phyloP scores from a whole-genome alignment of 2,888 invertebrate species.

The Petrolisthes manimaculis region DNA sequence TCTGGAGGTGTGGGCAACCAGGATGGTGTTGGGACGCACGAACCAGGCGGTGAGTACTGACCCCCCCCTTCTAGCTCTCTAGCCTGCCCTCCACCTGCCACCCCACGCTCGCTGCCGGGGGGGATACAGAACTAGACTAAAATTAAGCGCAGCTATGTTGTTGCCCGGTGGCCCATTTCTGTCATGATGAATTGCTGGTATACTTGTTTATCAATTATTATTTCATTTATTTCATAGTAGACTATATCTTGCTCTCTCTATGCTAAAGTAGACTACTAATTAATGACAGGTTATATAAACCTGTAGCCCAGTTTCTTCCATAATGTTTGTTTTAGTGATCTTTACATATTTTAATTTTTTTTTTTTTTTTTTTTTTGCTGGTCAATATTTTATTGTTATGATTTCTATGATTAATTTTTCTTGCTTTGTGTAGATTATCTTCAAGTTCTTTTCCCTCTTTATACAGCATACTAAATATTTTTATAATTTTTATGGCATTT shows the following conservation, averaged over 20 bases:
- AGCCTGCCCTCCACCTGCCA: conserved; percentile 51
- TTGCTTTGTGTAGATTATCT: background rate
- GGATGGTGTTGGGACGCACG: conserved; percentile 41
- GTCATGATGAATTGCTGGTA: background rate
- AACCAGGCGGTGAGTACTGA: conserved; percentile 55
- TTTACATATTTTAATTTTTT: background rate
- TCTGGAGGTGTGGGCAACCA: conserved; percentile 48
- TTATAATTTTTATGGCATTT: background rate
- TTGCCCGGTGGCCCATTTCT: background rate
- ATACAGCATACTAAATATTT: background rate
- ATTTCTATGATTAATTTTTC: too few relatives aligned
- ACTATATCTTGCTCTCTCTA: too few relatives aligned
- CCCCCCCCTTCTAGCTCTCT: conserved; percentile 2
- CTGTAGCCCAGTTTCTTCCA: too few relatives aligned
- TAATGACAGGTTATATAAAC: too few relatives aligned
- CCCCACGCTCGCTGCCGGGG: conserved; percentile 3
- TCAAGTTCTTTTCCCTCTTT: background rate
- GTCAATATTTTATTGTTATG: too few relatives aligned
- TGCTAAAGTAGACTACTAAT: too few relatives aligned
- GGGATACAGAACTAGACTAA: background rate
- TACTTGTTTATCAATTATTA: too few relatives aligned
- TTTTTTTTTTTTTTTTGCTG: background rate
- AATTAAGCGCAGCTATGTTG: background rate
- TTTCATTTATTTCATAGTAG: too few relatives aligned
- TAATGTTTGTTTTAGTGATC: too few relatives aligned